Evolutionary conservation across 1,140 invertebrate genomes (phyloP).

Genomic region (Drosophila ananassae): DNA sequence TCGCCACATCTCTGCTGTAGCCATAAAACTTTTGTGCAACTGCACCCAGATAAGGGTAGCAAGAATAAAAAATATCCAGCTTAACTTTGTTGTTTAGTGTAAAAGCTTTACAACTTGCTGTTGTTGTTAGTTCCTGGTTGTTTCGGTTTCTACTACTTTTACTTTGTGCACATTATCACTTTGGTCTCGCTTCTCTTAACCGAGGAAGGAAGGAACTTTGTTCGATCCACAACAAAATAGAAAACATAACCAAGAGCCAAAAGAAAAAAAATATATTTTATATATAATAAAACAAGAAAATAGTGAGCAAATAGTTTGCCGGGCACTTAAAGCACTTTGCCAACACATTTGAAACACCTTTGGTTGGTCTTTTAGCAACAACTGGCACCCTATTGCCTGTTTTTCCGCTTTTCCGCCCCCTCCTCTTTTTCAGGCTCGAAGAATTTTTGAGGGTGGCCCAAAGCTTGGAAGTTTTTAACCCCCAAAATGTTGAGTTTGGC

Average conservation of each 20-base stretch:
- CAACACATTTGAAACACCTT: slow-evolving; percentile 78
- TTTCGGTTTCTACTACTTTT: slow-evolving; percentile 62
- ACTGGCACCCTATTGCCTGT: slow-evolving; percentile 8
- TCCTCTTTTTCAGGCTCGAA: neutral
- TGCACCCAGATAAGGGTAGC: slow-evolving; percentile 24
- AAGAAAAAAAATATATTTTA: neutral
- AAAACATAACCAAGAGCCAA: slow-evolving; percentile 21
- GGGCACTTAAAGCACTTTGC: slow-evolving; percentile 72
- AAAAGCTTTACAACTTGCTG: slow-evolving; percentile 66
- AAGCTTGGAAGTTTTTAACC: slow-evolving; percentile 19
- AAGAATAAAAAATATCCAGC: slow-evolving; percentile 35
- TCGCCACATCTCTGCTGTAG: slow-evolving; percentile 17
- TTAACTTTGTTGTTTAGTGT: slow-evolving; percentile 82
- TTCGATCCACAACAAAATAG: slow-evolving; percentile 65
- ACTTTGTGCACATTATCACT: slow-evolving; percentile 78
- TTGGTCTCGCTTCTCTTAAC: slow-evolving; percentile 17
- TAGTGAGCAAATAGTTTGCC: slow-evolving; percentile 67
- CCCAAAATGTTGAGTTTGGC: slow-evolving; percentile 24
- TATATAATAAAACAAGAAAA: slow-evolving; percentile 39
- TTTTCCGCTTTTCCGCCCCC: slow-evolving; percentile 16
- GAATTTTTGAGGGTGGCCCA: slow-evolving; percentile 18
- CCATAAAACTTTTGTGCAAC: slow-evolving; percentile 50
- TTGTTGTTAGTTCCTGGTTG: slow-evolving; percentile 29
- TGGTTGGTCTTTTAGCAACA: slow-evolving; percentile 67
- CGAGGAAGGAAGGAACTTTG: slow-evolving; percentile 56